A percentile compares a stretch with the other conserved stretches of the same genome.
These are phyloP conservation scores for Mohoua ochrocephala DNA, from an alignment of 2,113 vertebrate species.

Conservation along the genomic window DNA sequence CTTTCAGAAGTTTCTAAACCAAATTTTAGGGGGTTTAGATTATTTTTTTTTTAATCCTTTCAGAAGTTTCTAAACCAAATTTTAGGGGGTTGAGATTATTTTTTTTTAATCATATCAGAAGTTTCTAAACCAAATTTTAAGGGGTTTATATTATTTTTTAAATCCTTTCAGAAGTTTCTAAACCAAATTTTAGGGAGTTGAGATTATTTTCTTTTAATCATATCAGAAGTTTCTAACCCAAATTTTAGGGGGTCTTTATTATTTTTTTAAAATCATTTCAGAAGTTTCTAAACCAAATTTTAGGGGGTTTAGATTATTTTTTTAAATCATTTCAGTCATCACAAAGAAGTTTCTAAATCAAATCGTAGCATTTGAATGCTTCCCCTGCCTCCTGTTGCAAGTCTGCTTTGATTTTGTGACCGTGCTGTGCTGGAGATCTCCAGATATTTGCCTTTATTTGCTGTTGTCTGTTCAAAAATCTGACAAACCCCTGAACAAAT, in stretches of 20 bases:
- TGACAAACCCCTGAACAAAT: not conserved
- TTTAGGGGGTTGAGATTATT: no score
- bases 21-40: not conserved
- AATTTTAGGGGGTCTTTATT: not conserved
- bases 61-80: no score
- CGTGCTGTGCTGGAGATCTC: not conserved
- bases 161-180: not conserved
- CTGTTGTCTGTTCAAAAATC: not conserved
- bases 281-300: not conserved
- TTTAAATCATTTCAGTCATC: not conserved
- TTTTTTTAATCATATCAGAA: not conserved
- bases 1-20: not conserved
- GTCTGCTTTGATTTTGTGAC: not conserved
- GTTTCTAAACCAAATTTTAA: not conserved
- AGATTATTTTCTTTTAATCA: no score
- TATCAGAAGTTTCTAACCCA: not conserved
- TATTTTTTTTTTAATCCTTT: no score
- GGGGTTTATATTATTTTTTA: not conserved
- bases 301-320: no score
- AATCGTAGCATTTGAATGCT: not conserved
- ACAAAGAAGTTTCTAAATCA: not conserved
- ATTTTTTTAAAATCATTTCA: not conserved
- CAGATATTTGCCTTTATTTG: not conserved
- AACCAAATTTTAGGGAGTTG: not conserved
- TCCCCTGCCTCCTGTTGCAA: not conserved